These are phyloP conservation scores for Grammomys dolichurus DNA, from an alignment of 2,113 vertebrate genomes.

Conservation along the genomic window DNA sequence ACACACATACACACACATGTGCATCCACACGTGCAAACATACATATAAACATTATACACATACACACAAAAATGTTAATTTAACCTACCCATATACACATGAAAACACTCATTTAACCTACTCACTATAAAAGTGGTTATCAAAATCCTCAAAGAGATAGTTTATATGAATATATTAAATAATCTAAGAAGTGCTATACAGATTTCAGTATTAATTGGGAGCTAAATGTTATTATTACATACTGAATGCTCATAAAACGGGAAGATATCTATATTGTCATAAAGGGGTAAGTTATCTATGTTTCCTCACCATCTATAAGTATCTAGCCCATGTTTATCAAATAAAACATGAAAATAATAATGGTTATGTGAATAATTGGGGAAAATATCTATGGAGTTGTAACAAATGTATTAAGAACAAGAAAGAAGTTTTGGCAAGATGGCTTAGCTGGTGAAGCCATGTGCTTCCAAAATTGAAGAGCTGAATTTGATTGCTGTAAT, in stretches of 20 bases:
- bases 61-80: background rate
- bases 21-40: background rate
- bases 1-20: background rate
- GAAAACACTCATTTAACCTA: background rate
- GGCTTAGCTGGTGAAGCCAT: background rate
- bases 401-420: slow-evolving; percentile 28
- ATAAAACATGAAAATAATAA: slow-evolving; percentile 54
- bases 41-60: background rate
- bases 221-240: background rate
- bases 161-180: background rate
- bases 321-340: background rate
- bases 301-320: background rate
- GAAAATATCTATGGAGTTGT: slow-evolving; percentile 48
- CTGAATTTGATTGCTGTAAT: background rate
- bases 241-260: background rate
- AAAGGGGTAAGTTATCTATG: background rate
- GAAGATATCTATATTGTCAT: background rate
- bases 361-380: background rate
- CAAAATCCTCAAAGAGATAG: slow-evolving; percentile 23
- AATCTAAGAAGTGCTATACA: background rate
- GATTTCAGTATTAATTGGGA: background rate
- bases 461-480: background rate
- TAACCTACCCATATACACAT: background rate
- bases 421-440: background rate
- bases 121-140: background rate